phyloP scores from a whole-genome alignment of 2,113 vertebrate species.

The Gavialis gangeticus region DNA sequence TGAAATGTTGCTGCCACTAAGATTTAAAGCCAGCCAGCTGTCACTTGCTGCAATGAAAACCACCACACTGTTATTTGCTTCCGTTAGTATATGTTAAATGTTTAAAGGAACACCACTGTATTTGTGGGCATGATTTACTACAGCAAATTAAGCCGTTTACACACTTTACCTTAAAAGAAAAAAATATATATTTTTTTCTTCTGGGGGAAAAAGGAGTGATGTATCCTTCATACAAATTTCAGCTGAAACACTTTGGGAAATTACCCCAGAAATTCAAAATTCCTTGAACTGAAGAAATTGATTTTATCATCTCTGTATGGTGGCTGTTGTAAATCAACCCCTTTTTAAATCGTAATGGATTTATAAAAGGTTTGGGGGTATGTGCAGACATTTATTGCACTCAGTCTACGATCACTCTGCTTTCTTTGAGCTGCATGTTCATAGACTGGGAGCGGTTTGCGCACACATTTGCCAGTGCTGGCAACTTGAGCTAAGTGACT shows the following conservation, averaged over 20 bases:
- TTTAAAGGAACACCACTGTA: constrained; percentile 63
- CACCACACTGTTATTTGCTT: constrained; percentile 44
- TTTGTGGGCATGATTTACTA: constrained; percentile 51
- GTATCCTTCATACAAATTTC: constrained; percentile 53
- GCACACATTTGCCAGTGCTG: too few relatives aligned
- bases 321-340: constrained; percentile 60
- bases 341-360: constrained; percentile 73
- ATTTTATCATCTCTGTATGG: constrained; percentile 57
- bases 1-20: constrained; percentile 65
- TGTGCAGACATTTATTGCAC: too few relatives aligned
- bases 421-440: too few relatives aligned
- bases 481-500: too few relatives aligned
- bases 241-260: constrained; percentile 57
- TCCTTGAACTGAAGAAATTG: constrained; percentile 55
- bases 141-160: constrained; percentile 21
- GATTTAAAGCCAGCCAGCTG: constrained; percentile 71
- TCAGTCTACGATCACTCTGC: too few relatives aligned
- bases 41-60: constrained; percentile 48
- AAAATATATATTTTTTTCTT: constrained; percentile 46
- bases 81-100: constrained; percentile 57
- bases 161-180: background rate
- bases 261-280: constrained; percentile 45
- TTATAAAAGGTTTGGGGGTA: constrained; percentile 67
- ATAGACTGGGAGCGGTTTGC: too few relatives aligned
- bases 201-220: constrained; percentile 36